Conservation (phyloP, 2,113 vertebrate genomes). For the Actenoides hombroni region DNA sequence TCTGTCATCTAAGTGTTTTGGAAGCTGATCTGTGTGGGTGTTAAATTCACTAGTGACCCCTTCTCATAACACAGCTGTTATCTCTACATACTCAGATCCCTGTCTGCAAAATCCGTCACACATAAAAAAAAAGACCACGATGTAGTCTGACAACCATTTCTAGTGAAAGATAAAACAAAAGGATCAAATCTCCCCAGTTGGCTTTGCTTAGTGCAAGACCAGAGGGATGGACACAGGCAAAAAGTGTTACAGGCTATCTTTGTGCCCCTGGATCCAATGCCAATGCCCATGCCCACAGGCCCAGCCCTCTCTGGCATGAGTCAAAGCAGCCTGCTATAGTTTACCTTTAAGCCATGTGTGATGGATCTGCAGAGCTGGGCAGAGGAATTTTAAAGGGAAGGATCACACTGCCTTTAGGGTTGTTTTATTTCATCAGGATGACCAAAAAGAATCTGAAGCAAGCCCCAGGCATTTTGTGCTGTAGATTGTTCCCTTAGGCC, state of each 20-base stretch:
- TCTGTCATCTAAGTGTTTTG: neutral
- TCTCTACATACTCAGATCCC: neutral
- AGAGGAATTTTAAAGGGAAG: neutral
- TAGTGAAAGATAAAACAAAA: neutral
- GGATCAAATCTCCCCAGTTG: neutral
- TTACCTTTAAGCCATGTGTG: neutral
- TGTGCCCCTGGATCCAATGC: neutral
- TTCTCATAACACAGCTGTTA: neutral
- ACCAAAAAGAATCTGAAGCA: neutral
- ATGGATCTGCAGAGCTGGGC: neutral
- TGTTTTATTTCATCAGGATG: neutral
- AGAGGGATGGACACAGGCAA: neutral
- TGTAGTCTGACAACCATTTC: neutral
- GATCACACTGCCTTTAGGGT: neutral
- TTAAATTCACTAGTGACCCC: neutral
- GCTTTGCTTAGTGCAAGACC: neutral
- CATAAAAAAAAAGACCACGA: neutral
- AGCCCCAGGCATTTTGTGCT: neutral
- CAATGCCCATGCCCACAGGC: neutral
- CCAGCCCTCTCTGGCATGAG: neutral
- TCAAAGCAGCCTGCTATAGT: neutral
- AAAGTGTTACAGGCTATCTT: neutral
- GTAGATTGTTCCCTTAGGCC: neutral
- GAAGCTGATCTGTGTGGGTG: neutral
- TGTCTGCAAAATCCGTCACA: neutral